Base-by-base conservation (phyloP, 2,888 invertebrate species). In the Gortyna flavago region DNA sequence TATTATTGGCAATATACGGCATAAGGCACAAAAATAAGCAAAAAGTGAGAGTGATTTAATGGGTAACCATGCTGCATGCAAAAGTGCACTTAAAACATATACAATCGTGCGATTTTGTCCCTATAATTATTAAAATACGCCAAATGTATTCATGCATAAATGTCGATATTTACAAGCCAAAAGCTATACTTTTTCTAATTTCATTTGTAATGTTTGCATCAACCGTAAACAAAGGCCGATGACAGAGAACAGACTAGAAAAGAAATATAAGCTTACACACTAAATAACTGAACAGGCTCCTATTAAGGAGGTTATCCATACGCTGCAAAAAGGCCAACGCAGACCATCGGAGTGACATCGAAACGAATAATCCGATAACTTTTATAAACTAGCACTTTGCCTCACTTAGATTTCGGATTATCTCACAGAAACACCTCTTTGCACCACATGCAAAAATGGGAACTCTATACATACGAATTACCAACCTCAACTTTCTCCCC, bases 181-280 rank as follows among this genome's bases (percentile, higher is more conserved):
- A 18, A 21, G 8, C 4, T 57, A 44, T 32, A 25, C 0, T 44
- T 13, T 54, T 72, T 62, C 21, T 61, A 44, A 67, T 79, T 35
- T 35, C 0, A n/a, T 75, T 59, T 64, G n/a, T 9, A 16, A 35
- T 69, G 59, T 73, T 73, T 77, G 71, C 61, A 66, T 68, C 71
- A 62, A 75, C 72, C 72, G 21, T 32, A 59, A 38, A 38, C 68
- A 59, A 48, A 62, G 41, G 54, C 29, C 61, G 8, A 62, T 69
- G 85, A 83, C 76, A 87, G 82, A 90, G 79, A 87, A 91, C 86
- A 93, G 93, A 93, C 93, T 94, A 94, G 93, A 93, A 88, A 92
- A 94, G 93, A 93, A 88, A 92, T 88, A 90, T 86, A 88, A 90
- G 86, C 91, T 92, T 92, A 93, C 82, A 88, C 18, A 93, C 92